Conservation (phyloP, 35 echinoderm and acorn worm species). For the Strongylocentrotus purpuratus region DNA sequence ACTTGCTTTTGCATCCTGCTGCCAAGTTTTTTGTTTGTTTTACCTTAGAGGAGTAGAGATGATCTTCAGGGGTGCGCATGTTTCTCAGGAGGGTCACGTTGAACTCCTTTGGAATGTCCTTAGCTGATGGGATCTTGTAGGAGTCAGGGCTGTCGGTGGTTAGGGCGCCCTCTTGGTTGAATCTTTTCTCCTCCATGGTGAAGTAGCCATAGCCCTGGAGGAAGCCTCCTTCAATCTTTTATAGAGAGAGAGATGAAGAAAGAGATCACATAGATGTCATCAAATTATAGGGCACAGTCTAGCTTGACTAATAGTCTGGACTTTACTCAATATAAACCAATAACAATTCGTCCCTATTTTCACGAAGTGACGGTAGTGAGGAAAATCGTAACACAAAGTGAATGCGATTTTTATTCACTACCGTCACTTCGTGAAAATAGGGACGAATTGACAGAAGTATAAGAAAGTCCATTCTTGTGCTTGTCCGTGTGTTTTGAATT, state of each 20-base stretch:
- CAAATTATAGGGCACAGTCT: too few relatives aligned
- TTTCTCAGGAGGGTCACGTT: constrained; percentile 52
- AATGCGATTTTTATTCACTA: too few relatives aligned
- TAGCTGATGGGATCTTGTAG: constrained; percentile 44
- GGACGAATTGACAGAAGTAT: neutral
- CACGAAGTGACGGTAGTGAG: too few relatives aligned
- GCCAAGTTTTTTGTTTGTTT: too few relatives aligned
- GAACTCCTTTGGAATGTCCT: constrained; percentile 55
- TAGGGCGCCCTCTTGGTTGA: constrained; percentile 22
- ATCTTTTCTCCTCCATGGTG: constrained; percentile 45
- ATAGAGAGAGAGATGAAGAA: neutral
- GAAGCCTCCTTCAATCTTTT: constrained; percentile 66
- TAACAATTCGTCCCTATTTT: too few relatives aligned
- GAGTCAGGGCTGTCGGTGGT: constrained; percentile 25
- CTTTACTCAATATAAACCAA: neutral
- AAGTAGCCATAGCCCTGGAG: constrained; percentile 58
- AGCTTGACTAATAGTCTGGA: too few relatives aligned
- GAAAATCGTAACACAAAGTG: too few relatives aligned
- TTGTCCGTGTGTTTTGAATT: neutral
- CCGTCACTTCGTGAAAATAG: too few relatives aligned
- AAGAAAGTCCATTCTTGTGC: neutral
- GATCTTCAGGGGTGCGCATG: neutral
- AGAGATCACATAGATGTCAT: neutral
- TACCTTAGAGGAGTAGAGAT: constrained; percentile 69
- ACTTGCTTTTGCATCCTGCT: too few relatives aligned